Base-by-base conservation (phyloP, 2,113 vertebrate genomes). In the Piliocolobus tephrosceles region DNA sequence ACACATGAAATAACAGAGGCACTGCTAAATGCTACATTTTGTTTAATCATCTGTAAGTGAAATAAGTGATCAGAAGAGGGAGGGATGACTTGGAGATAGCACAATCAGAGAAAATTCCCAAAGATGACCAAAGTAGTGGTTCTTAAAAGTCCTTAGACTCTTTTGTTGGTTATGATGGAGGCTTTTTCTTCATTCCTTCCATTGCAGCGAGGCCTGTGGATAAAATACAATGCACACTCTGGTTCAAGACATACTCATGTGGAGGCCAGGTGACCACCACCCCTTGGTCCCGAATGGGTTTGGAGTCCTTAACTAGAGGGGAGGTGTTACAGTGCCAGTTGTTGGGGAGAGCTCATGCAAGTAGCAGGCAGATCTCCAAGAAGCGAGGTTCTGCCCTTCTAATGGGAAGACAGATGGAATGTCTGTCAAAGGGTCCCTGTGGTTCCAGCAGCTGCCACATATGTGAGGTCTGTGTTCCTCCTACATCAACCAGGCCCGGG, bases 341-440 rank as follows among this genome's bases (percentile, higher is more conserved):
- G 5, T 10, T 40, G 17, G 40, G 47, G 25, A 30, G 64, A 32
- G 25, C 4, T 0, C 0, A 13, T 22, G 14, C 2, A 12, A 40
- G 14, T 13, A 13, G 75, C 16, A 70, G 64, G 40, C 22, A 17
- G 57, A 23, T 12, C 38, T 30, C 18, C 8, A 13, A 47, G 30
- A 80, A 45, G 5, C 9, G 22, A 47, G 9, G 9, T 22, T 57
- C 47, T 68, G 20, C 20, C 87, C 18, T n/a, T 45, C 20, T 47
- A 6, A 8, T 27, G n/a, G 50, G 45, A 58, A 13, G 47, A 79
- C 20, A 38, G 32, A 12, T 6, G 20, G 38, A 38, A 25, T 45
- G 45, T 38, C 45, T 43, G 57, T 57, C 38, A 16, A 50, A 72
- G 5, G 17, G 27, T 25, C 50, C 27, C 47, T 58, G 89, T 4